These are phyloP conservation scores for Peromyscus attwateri DNA, from an alignment of 2,797 vertebrate genomes.

Conservation along the genomic window DNA sequence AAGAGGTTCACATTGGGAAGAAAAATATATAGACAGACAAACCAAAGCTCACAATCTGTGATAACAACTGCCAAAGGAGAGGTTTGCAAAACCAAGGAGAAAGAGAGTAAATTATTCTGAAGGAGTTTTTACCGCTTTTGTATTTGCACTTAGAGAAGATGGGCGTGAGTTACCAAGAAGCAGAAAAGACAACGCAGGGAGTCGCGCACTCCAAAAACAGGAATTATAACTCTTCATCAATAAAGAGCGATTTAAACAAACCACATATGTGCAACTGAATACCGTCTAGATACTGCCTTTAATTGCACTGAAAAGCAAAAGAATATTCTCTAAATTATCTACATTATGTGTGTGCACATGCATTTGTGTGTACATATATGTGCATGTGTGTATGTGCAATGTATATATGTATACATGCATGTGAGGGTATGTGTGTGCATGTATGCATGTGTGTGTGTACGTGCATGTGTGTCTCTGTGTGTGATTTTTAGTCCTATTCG, in stretches of 20 bases:
- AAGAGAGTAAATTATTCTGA: slow-evolving; percentile 28
- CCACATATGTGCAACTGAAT: neutral
- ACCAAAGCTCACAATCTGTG: slow-evolving; percentile 21
- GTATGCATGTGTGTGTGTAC: neutral
- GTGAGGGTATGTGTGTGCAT: neutral
- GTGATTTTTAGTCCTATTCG: neutral
- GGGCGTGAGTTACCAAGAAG: neutral
- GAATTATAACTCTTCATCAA: neutral
- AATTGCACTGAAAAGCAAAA: neutral
- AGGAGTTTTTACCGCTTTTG: neutral
- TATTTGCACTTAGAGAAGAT: slow-evolving; percentile 52
- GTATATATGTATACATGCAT: neutral
- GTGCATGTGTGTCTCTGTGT: neutral
- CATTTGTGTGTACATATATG: neutral
- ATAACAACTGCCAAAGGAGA: slow-evolving; percentile 21
- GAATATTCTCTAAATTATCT: slow-evolving; percentile 18
- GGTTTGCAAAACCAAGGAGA: neutral
- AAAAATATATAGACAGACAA: slow-evolving; percentile 59
- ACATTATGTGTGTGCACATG: neutral
- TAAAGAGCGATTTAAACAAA: slow-evolving; percentile 15
- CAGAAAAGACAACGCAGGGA: neutral
- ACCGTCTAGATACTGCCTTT: neutral
- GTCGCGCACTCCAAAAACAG: neutral
- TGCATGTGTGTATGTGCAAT: neutral
- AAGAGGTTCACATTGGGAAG: slow-evolving; percentile 52